Percentiles rank a stretch among this genome's conserved stretches.
Evolutionary conservation across 2,797 vertebrate genomes (phyloP).

Genomic region (Spea hammondii): DNA sequence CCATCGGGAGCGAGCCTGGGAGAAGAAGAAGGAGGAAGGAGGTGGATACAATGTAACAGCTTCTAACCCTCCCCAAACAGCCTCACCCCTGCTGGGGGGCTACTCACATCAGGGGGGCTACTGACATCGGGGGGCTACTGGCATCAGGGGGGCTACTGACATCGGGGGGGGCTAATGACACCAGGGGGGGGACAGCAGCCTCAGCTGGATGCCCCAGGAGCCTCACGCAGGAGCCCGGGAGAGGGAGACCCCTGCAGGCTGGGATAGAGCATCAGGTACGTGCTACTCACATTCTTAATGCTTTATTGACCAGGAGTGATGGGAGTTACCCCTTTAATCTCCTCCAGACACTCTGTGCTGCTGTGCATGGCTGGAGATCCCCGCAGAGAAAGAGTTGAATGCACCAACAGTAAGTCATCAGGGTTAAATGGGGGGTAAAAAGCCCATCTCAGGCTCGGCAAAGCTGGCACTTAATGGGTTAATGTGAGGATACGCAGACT

Average conservation of each 20-base stretch:
- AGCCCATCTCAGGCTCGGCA: no score
- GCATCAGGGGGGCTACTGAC: constrained; percentile 1
- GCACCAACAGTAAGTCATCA: no score
- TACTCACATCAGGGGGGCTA: constrained; percentile 33
- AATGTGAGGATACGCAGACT: no score
- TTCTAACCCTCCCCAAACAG: neutral
- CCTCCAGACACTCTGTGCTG: neutral
- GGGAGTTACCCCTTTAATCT: no score
- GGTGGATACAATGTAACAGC: constrained; percentile 1
- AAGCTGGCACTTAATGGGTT: no score
- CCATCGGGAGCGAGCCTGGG: constrained; percentile 67
- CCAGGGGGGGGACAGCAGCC: neutral
- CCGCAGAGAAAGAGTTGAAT: no score
- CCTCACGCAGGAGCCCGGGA: neutral
- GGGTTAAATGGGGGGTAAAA: no score
- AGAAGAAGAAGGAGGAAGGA: constrained; percentile 5
- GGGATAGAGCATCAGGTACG: neutral
- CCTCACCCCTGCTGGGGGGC: neutral
- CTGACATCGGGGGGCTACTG: neutral
- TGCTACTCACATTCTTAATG: no score
- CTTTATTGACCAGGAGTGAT: no score
- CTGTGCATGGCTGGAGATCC: neutral
- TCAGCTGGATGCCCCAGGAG: neutral
- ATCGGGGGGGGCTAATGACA: constrained; percentile 2
- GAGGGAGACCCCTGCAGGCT: neutral